Conservation (phyloP, 2,113 vertebrate genomes). For the Campylomormyrus numenius region DNA sequence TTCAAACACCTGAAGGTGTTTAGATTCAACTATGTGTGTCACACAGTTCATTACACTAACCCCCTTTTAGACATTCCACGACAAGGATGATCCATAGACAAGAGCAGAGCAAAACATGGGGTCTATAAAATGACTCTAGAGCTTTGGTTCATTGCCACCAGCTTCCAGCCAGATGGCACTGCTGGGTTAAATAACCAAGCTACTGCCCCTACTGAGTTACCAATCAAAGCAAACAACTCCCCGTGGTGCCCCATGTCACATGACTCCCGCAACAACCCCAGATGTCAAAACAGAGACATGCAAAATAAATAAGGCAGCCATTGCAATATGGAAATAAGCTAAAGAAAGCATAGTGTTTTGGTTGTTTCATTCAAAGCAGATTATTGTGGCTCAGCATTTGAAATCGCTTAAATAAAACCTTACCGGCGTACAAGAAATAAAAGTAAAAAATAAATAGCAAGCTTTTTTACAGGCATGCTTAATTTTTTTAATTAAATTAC, state of each 20-base stretch:
- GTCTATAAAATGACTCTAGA: not conserved
- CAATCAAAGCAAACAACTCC: not conserved
- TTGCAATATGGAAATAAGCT: not conserved
- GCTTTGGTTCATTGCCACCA: not conserved
- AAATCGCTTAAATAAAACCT: not conserved
- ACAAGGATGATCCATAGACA: not conserved
- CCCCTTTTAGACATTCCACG: not conserved
- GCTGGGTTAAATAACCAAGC: constrained; percentile 18
- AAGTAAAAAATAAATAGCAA: not conserved
- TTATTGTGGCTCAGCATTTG: not conserved
- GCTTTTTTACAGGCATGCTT: not conserved
- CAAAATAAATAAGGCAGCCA: not conserved
- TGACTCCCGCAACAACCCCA: not conserved
- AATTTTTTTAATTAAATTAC: not conserved
- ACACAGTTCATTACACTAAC: not conserved
- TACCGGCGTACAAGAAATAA: not conserved
- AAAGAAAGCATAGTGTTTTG: not conserved
- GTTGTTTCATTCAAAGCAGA: constrained; percentile 3
- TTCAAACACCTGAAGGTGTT: not conserved
- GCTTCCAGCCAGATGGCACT: constrained; percentile 13
- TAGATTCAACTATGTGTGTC: not conserved
- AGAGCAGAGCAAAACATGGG: not conserved
- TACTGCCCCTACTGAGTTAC: not conserved
- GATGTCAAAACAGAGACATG: constrained; percentile 12
- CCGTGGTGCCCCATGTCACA: not conserved